Conservation (phyloP, 2,113 vertebrate genomes). For the Triplophysa siluroides region DNA sequence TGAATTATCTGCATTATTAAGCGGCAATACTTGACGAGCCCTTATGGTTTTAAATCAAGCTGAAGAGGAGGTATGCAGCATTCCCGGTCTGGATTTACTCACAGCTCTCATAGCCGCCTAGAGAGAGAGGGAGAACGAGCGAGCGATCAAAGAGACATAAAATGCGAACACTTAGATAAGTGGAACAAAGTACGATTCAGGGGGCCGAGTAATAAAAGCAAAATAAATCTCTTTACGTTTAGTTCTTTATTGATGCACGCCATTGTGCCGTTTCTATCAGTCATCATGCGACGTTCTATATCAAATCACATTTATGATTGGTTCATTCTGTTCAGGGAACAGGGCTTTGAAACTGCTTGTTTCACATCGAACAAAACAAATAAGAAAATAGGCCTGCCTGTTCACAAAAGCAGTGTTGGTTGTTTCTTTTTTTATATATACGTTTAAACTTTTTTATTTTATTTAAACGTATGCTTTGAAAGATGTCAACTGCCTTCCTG, state of each 20-base stretch:
- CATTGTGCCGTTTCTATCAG: conserved; percentile 7
- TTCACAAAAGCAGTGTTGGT: background rate
- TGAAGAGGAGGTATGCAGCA: conserved; percentile 38
- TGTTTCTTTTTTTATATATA: background rate
- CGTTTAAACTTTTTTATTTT: background rate
- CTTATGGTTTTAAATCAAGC: conserved; percentile 37
- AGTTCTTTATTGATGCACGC: conserved; percentile 21
- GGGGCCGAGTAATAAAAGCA: conserved; percentile 26
- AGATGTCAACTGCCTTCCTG: background rate
- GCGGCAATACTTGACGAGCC: conserved; percentile 22
- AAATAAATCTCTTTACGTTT: conserved; percentile 20
- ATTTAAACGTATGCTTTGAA: background rate
- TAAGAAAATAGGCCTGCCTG: background rate
- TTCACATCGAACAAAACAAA: conserved; percentile 7
- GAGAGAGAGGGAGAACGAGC: conserved; percentile 3
- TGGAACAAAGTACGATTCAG: conserved; percentile 41
- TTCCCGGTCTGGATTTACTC: conserved; percentile 26
- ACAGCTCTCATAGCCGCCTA: conserved; percentile 10
- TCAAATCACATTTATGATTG: conserved; percentile 34
- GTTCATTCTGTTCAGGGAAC: conserved; percentile 28
- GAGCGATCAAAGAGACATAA: conserved; percentile 34
- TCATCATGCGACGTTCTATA: conserved; percentile 21
- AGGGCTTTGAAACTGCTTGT: conserved; percentile 16
- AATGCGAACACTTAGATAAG: conserved; percentile 35
- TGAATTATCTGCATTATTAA: conserved; percentile 43